Evolutionary conservation across 2,888 invertebrate species (phyloP).

Genomic region (Eilema griseolum): DNA sequence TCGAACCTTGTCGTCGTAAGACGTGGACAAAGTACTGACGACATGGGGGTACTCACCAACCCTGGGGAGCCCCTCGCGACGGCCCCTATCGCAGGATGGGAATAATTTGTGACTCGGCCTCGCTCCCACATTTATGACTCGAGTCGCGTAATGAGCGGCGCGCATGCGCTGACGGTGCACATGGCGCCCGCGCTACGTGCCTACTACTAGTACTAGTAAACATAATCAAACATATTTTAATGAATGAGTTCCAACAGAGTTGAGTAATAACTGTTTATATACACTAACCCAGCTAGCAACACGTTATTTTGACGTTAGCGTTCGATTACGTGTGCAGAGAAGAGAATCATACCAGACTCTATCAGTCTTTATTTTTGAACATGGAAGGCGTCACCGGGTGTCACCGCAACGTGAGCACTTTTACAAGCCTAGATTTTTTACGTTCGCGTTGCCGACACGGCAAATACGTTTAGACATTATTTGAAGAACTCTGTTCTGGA

Average conservation of each 20-base stretch:
- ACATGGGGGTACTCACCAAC: constrained; percentile 19
- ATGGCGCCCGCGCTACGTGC: background rate
- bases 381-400: background rate
- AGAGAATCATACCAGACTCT: background rate
- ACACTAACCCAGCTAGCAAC: background rate
- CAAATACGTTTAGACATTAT: too few relatives aligned
- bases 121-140: constrained; percentile 51
- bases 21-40: background rate
- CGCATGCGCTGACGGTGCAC: constrained; percentile 1
- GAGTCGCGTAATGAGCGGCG: constrained; percentile 28
- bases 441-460: too few relatives aligned
- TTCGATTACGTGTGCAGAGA: background rate
- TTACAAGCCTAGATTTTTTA: background rate
- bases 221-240: background rate
- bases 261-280: background rate
- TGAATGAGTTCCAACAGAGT: background rate
- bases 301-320: background rate
- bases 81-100: constrained; percentile 55
- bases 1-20: background rate
- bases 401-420: background rate
- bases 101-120: constrained; percentile 47
- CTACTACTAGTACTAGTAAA: background rate
- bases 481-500: too few relatives aligned
- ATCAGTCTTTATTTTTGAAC: background rate
- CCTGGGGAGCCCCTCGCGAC: constrained; percentile 18